These are phyloP conservation scores for Ectemnius cavifrons DNA, from an alignment of 2,888 invertebrate species.

Conservation along the genomic window DNA sequence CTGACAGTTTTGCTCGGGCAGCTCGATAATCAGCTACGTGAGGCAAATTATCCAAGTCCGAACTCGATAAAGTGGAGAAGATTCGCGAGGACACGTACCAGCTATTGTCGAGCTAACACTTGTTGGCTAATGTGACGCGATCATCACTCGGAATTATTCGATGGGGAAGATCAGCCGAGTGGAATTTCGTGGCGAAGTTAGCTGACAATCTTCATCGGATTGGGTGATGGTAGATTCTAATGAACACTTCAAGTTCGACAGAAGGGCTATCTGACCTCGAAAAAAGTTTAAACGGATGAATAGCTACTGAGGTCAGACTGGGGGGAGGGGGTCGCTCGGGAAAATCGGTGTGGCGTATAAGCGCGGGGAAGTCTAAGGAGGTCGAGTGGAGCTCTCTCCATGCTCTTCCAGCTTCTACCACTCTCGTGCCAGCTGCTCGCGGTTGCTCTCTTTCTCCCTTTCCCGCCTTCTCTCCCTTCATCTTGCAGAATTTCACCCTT, in stretches of 20 bases:
- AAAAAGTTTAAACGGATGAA: constrained; percentile 43
- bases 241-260: constrained; percentile 16
- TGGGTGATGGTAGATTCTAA: constrained; percentile 7
- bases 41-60: too few relatives aligned
- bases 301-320: constrained; percentile 40
- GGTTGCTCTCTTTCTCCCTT: not conserved
- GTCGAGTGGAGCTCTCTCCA: constrained; percentile 55
- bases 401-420: constrained; percentile 34
- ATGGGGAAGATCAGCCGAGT: not conserved
- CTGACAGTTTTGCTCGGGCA: too few relatives aligned
- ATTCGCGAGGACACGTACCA: too few relatives aligned
- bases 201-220: not conserved
- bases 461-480: constrained; percentile 8
- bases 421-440: constrained; percentile 17
- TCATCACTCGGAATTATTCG: not conserved
- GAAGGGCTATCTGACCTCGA: constrained; percentile 18
- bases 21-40: too few relatives aligned
- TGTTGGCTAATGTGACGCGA: too few relatives aligned
- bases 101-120: too few relatives aligned
- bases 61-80: too few relatives aligned
- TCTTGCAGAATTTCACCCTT: constrained; percentile 5
- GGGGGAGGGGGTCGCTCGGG: constrained; percentile 20
- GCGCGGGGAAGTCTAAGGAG: constrained; percentile 46
- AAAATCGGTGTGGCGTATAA: constrained; percentile 48
- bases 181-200: not conserved